Conservation (phyloP, 2,888 invertebrate species). For the Slavum lentiscoides region DNA sequence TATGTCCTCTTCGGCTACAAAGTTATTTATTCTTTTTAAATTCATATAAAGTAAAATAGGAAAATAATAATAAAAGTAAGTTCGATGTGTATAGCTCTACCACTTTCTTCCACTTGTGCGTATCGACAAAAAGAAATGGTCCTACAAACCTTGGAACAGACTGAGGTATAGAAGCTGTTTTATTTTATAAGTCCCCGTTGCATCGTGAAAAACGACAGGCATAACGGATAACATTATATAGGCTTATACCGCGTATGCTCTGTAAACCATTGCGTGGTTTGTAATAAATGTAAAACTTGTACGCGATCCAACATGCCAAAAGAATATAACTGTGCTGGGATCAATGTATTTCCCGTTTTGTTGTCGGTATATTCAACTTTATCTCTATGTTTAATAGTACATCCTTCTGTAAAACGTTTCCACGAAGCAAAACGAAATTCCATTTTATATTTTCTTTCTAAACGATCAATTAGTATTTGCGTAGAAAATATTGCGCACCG, state of each 20-base stretch:
- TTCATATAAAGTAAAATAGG: constrained; percentile 35
- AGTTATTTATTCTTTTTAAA: constrained; percentile 40
- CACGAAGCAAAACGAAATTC: background rate
- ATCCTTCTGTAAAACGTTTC: background rate
- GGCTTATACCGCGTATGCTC: constrained; percentile 10
- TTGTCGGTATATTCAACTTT: constrained; percentile 7
- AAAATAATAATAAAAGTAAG: constrained; percentile 38
- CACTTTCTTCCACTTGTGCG: no score
- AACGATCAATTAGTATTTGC: background rate
- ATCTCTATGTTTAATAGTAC: background rate
- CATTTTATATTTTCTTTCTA: no score
- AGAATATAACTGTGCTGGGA: constrained; percentile 28
- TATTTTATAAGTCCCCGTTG: constrained; percentile 27
- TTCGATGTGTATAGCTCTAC: constrained; percentile 1
- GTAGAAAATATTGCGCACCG: background rate
- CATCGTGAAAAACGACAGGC: constrained; percentile 41
- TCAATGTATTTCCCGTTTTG: constrained; percentile 26
- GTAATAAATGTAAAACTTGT: constrained; percentile 46
- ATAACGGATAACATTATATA: constrained; percentile 28
- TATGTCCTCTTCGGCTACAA: constrained; percentile 18
- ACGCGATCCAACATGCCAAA: constrained; percentile 26
- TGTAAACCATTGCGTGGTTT: constrained; percentile 16
- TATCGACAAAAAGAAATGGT: background rate
- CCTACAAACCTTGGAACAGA: background rate
- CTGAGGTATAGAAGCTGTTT: constrained; percentile 13